Percentiles rank a stretch among this genome's conserved stretches.
Evolutionary conservation across 2,797 vertebrate genomes (phyloP).

Genomic region (Urocyon cinereoargenteus): DNA sequence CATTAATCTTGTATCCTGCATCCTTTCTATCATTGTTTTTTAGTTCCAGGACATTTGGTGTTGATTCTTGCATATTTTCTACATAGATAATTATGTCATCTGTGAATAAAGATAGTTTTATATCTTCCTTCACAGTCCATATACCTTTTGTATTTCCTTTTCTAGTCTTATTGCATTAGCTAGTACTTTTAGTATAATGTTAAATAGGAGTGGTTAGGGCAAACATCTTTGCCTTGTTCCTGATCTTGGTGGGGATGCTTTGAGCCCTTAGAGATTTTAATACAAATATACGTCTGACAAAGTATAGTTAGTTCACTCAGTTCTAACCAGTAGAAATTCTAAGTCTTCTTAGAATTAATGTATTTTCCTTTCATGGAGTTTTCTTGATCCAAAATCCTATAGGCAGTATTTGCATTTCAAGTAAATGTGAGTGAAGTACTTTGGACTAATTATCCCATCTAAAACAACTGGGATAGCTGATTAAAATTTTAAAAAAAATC

Average conservation of each 20-base stretch:
- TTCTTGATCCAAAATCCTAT: background rate
- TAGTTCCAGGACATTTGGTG: background rate
- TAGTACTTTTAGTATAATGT: background rate
- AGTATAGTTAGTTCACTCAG: background rate
- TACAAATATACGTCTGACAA: background rate
- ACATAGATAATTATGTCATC: background rate
- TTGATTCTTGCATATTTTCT: background rate
- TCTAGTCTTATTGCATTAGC: background rate
- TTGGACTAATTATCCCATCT: background rate
- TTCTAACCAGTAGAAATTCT: background rate
- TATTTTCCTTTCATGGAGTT: background rate
- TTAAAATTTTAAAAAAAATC: background rate
- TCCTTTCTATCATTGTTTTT: background rate
- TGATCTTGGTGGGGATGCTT: background rate
- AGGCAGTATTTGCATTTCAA: background rate
- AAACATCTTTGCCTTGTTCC: background rate
- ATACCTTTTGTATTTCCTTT: background rate
- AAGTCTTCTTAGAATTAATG: slow-evolving; percentile 1
- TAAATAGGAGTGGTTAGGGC: background rate
- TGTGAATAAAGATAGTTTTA: background rate
- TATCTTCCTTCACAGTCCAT: background rate
- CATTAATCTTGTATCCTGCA: background rate
- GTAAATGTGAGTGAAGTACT: background rate
- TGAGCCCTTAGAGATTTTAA: slow-evolving; percentile 1
- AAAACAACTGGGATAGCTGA: background rate